These are phyloP conservation scores for Montipora cactus DNA, from an alignment of 64 coral and sea anemone species.

Conservation along the genomic window DNA sequence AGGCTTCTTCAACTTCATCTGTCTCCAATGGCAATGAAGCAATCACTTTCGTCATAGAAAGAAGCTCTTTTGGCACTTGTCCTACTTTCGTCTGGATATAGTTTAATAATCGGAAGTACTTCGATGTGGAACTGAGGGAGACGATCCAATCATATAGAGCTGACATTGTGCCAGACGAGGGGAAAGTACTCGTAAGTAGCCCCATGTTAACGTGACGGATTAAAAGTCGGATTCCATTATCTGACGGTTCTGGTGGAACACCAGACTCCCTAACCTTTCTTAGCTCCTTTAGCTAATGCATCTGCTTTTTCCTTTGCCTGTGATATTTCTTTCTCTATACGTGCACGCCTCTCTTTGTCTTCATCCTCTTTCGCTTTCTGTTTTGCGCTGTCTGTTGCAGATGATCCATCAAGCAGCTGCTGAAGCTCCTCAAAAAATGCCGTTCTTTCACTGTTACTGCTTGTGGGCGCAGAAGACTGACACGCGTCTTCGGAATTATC, in stretches of 20 bases:
- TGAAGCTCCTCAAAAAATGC: background rate
- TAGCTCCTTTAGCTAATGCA: background rate
- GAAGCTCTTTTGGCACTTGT: background rate
- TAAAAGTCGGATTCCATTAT: background rate
- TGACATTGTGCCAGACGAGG: background rate
- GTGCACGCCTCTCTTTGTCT: background rate
- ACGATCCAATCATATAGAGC: conserved; percentile 9
- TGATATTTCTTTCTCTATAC: background rate
- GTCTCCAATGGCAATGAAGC: background rate
- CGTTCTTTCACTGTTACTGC: background rate
- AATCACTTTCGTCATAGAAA: too few relatives aligned
- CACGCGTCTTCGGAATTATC: too few relatives aligned
- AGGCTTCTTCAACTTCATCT: background rate
- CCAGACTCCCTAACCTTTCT: too few relatives aligned
- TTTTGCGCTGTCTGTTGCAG: background rate
- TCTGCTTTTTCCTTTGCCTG: background rate
- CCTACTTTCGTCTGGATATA: background rate
- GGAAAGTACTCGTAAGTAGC: background rate
- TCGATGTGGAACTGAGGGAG: background rate
- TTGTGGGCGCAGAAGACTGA: background rate
- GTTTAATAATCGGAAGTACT: background rate
- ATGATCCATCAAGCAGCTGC: background rate
- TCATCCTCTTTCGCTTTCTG: background rate
- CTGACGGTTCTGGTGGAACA: background rate
- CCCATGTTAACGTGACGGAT: background rate